A percentile compares a stretch with the other conserved stretches of the same genome.
Evolutionary conservation across 2,113 vertebrate genomes (phyloP).

Genomic region (Maccullochella peelii): DNA sequence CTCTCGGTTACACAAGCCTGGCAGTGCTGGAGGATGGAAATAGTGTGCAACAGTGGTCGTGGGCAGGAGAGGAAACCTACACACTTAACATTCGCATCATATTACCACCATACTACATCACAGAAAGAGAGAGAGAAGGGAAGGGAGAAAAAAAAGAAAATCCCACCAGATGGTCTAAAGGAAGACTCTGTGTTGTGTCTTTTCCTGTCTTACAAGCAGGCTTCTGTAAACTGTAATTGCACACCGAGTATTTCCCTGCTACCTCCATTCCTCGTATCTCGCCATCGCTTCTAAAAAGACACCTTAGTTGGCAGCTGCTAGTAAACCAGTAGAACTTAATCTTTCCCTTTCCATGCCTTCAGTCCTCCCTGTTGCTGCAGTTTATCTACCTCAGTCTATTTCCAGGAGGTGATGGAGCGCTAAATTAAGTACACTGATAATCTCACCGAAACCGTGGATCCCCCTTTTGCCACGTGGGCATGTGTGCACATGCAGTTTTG

Average conservation of each 20-base stretch:
- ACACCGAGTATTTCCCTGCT: constrained; percentile 17
- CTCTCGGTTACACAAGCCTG: constrained; percentile 39
- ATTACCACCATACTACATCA: constrained; percentile 37
- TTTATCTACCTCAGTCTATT: constrained; percentile 42
- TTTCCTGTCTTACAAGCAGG: background rate
- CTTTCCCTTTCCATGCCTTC: background rate
- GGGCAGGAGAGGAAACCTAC: constrained; percentile 62
- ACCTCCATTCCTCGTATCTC: constrained; percentile 26
- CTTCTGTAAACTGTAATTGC: constrained; percentile 28
- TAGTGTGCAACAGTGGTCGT: constrained; percentile 23
- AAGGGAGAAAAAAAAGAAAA: background rate
- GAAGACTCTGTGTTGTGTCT: constrained; percentile 13
- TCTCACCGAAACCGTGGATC: background rate
- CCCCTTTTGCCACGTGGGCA: too few species aligned
- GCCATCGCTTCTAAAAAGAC: background rate
- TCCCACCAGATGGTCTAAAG: constrained; percentile 39
- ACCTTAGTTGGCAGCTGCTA: constrained; percentile 17
- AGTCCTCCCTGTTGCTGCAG: background rate
- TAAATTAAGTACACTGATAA: constrained; percentile 37
- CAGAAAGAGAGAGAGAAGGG: background rate
- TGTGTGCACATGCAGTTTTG: background rate
- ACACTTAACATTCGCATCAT: constrained; percentile 45
- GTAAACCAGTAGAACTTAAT: constrained; percentile 35
- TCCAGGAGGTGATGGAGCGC: constrained; percentile 38
- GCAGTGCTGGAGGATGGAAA: constrained; percentile 33